Percentiles rank a stretch among this genome's conserved stretches.
Conservation (phyloP, 2,113 vertebrate genomes). For the Empidonax alnorum region DNA sequence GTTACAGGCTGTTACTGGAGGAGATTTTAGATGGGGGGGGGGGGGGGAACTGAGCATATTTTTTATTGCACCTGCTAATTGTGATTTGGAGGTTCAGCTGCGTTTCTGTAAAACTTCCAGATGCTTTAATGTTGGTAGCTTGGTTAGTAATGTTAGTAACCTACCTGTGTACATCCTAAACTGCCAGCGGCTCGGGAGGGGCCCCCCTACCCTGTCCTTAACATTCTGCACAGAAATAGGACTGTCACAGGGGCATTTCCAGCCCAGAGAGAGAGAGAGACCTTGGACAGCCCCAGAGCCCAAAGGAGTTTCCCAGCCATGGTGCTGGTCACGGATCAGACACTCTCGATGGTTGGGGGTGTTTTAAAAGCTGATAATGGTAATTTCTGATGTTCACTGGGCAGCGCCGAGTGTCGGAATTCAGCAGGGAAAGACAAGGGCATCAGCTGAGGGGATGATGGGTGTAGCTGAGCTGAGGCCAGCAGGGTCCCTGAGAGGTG, state of each 20-base stretch:
- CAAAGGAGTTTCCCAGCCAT: not conserved
- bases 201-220: not conserved
- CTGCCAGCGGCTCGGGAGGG: not conserved
- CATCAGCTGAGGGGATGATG: not conserved
- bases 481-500: not conserved
- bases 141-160: not conserved
- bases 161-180: not conserved
- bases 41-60: not conserved
- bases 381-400: not conserved
- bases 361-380: not conserved
- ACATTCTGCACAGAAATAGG: not conserved
- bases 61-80: not conserved
- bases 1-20: conserved; percentile 4
- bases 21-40: not conserved
- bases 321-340: not conserved
- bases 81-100: not conserved
- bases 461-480: not conserved
- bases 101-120: not conserved
- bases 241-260: not conserved
- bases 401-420: fast-evolving
- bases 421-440: not conserved
- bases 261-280: not conserved
- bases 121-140: too few species aligned
- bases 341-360: fast-evolving
- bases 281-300: fast-evolving